Conservation (phyloP, 2,797 vertebrate genomes). For the Hylomyscus alleni region DNA sequence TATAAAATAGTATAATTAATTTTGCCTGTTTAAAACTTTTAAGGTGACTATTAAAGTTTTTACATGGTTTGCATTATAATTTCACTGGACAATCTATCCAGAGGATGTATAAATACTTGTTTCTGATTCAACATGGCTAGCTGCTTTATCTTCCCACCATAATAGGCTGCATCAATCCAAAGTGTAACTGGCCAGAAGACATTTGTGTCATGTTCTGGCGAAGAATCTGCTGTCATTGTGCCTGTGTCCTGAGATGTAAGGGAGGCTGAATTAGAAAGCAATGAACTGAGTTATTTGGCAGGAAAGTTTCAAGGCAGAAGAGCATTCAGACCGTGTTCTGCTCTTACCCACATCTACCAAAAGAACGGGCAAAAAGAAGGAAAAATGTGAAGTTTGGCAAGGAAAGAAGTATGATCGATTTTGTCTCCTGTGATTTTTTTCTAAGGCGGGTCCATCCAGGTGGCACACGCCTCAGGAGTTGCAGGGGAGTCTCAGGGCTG, state of each 20-base stretch:
- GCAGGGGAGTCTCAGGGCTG: too few species aligned
- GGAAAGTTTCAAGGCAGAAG: neutral
- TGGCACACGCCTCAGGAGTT: too few species aligned
- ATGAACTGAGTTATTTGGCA: neutral
- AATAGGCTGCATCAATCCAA: neutral
- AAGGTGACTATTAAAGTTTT: conserved; percentile 1
- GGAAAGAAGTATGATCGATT: too few species aligned
- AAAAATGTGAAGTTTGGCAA: neutral
- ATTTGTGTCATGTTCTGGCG: neutral
- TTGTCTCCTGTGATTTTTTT: too few species aligned
- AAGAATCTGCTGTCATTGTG: neutral
- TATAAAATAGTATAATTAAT: neutral
- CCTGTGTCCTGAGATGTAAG: neutral
- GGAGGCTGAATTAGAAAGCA: neutral
- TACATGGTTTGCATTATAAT: conserved; percentile 19
- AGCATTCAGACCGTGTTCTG: neutral
- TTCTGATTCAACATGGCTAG: neutral
- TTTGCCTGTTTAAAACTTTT: conserved; percentile 24
- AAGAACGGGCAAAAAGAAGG: neutral
- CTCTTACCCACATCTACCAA: neutral
- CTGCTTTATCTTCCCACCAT: neutral
- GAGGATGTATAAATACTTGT: neutral
- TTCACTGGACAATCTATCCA: neutral
- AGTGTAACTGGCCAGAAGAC: neutral
- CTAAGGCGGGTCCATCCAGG: too few species aligned